Base-by-base conservation (phyloP, 1,140 invertebrate species). In the Leguminivora glycinivorella region DNA sequence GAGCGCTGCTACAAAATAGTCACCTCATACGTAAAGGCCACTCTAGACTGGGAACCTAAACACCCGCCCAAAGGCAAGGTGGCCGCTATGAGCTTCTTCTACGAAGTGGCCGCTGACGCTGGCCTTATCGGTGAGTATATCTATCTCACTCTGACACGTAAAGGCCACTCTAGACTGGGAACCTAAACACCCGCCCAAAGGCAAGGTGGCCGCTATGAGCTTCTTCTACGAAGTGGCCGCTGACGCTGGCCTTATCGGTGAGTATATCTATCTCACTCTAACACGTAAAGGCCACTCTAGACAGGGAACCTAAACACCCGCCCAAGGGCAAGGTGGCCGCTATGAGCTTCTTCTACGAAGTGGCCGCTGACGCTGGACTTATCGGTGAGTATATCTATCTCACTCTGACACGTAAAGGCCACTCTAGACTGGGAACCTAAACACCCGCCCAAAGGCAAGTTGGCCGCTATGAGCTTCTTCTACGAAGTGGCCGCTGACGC, bases 41-140 rank as follows among this genome's bases (percentile, higher is more conserved):
- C 93, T 17, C 92, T 83, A 19, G 85, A 82, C 71, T 77, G 72
- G 75, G 72, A 78, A 73, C 83, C 81, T 6, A 3, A 22, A 12
- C 93, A 0, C 91, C 94, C 79, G 93, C 95, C 34, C 92, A 93
- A 69, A 90, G 95, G 72, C 93, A 93, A 74, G 87, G 94, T 75
- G 93, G 98, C 74, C 76, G 96, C 97, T 6, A 98, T 99, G 91
- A 98, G 97, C 71, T 99, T 98, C 89, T 99, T 98, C 88, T 99
- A 96, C 89, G 98, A 99, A 80, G 92, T 97, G 68, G 97, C 97
- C 22, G 94, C 95, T 0, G 98, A 99, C 89, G 95, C 95, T 71
- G 95, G 94, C 7, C 90, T 97, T 25, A 95, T 96, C 69, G 94
- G 94, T 94, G 74, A 85, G 74, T 73, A n/a, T 43, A 43, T 10